Percentiles rank a stretch among this genome's conserved stretches.
Conservation (phyloP, 2,888 invertebrate genomes). For the Polydrusus pterygomalis region DNA sequence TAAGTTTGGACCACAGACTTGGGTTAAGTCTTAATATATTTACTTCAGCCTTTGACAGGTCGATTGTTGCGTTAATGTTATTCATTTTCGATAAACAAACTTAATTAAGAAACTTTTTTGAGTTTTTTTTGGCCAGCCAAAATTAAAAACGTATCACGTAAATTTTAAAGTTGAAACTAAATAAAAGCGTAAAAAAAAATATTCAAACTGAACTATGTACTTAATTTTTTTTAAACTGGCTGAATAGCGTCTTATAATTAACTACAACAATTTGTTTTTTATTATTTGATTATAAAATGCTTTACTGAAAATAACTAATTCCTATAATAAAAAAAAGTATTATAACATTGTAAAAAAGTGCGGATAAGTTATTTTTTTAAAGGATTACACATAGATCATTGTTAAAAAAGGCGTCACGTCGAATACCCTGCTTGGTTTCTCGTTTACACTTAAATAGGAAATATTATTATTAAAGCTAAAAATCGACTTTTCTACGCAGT, state of each 20-base stretch:
- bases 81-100: constrained; percentile 3
- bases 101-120: not conserved
- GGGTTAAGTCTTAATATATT: constrained; percentile 24
- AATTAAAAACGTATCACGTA: not conserved
- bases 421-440: constrained; percentile 50
- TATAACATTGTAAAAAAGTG: constrained; percentile 39
- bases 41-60: constrained; percentile 29
- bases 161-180: not conserved
- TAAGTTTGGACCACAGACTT: constrained; percentile 61
- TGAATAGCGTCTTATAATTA: constrained; percentile 8
- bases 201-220: no score
- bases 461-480: constrained; percentile 50
- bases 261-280: constrained; percentile 36
- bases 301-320: constrained; percentile 33
- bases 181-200: no score
- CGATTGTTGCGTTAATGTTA: constrained; percentile 18
- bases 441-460: constrained; percentile 4
- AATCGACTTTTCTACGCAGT: constrained; percentile 42
- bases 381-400: constrained; percentile 52
- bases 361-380: constrained; percentile 39
- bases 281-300: constrained; percentile 37
- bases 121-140: not conserved
- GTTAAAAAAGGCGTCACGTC: constrained; percentile 45
- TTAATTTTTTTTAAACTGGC: constrained; percentile 1
- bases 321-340: constrained; percentile 32